phyloP scores from a whole-genome alignment of 2,113 vertebrate genomes.

The Stigmatopora argus region DNA sequence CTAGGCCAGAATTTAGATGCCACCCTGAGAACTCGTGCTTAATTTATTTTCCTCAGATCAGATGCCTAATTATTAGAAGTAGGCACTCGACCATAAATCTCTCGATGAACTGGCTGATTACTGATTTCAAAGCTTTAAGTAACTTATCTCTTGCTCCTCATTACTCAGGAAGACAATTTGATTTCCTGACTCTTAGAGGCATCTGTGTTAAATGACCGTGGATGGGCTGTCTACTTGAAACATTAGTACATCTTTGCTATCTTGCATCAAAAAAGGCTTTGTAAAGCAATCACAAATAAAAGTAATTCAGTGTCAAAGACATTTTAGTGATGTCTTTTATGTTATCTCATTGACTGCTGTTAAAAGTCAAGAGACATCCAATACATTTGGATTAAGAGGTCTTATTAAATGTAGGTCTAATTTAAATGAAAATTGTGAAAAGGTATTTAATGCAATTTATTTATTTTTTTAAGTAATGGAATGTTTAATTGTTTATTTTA shows the following conservation, averaged over 20 bases:
- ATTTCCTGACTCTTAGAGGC: not conserved
- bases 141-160: not conserved
- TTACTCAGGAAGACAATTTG: not conserved
- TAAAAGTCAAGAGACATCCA: too few species aligned
- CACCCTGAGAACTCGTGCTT: not conserved
- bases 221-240: not conserved
- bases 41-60: not conserved
- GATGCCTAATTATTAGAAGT: not conserved
- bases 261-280: not conserved
- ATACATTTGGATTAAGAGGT: too few species aligned
- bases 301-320: not conserved
- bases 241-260: not conserved
- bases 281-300: not conserved
- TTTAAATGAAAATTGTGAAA: too few species aligned
- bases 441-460: too few species aligned
- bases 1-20: not conserved
- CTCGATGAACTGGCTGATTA: not conserved
- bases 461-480: too few species aligned
- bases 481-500: too few species aligned
- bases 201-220: not conserved
- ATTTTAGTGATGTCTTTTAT: too few species aligned
- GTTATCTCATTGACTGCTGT: too few species aligned
- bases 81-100: constrained; percentile 1
- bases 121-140: not conserved
- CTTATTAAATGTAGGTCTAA: too few species aligned